phyloP scores from a whole-genome alignment of 2,888 invertebrate genomes.

The Chrysina gloriosa region DNA sequence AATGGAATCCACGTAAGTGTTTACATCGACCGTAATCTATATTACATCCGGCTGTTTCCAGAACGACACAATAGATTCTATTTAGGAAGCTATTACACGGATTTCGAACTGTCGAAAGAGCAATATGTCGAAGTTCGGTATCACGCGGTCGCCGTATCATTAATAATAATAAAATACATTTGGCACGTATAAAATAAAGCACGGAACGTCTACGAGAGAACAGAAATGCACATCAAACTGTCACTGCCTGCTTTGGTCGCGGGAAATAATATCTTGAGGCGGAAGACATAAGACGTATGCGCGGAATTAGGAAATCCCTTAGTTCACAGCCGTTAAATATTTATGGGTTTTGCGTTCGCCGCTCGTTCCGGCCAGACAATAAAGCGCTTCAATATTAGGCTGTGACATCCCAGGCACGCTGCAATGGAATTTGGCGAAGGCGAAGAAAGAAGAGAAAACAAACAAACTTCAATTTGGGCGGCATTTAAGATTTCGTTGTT shows the following conservation, averaged over 20 bases:
- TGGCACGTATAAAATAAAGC: slow-evolving; percentile 3
- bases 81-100: not conserved
- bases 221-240: slow-evolving; percentile 17
- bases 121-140: not conserved
- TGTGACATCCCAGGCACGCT: not conserved
- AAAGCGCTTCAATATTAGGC: slow-evolving; percentile 33
- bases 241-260: not conserved
- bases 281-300: slow-evolving; percentile 26
- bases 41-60: not conserved
- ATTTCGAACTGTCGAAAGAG: not conserved
- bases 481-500: not conserved
- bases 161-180: slow-evolving; percentile 31
- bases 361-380: slow-evolving; percentile 17
- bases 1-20: not conserved
- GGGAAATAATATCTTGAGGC: slow-evolving; percentile 12
- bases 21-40: not conserved
- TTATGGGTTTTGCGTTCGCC: slow-evolving; percentile 23
- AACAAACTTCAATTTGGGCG: not conserved
- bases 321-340: slow-evolving; percentile 36
- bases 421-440: slow-evolving; percentile 9
- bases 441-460: not conserved
- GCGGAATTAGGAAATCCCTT: slow-evolving; percentile 34
- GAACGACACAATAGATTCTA: slow-evolving; percentile 1
- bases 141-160: not conserved
- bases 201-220: not conserved